phyloP scores from a whole-genome alignment of 1,140 invertebrate species.

The Drosophila orena region DNA sequence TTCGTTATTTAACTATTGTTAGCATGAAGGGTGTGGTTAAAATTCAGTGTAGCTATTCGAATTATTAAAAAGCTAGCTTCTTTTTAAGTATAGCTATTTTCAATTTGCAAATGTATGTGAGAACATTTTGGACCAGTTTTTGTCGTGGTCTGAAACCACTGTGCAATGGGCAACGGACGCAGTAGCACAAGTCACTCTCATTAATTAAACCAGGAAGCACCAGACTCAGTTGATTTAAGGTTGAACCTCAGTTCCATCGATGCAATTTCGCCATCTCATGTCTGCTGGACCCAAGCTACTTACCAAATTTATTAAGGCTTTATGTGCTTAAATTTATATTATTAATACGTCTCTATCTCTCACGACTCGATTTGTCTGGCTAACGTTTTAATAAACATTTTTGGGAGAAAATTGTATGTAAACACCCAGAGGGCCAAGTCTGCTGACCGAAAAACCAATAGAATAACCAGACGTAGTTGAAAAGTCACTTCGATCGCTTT shows the following conservation, averaged over 20 bases:
- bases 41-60: too few species aligned
- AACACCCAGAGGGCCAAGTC: neutral
- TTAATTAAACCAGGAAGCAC: slow-evolving; percentile 64
- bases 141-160: neutral
- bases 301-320: neutral
- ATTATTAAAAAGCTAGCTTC: too few species aligned
- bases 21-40: too few species aligned
- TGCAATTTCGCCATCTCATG: slow-evolving; percentile 32
- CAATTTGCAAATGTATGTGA: too few species aligned
- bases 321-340: neutral
- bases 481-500: slow-evolving; percentile 28
- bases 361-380: neutral
- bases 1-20: too few species aligned
- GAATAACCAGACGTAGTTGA: slow-evolving; percentile 2
- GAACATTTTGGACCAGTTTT: neutral
- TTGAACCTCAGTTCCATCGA: neutral
- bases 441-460: neutral
- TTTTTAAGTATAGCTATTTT: too few species aligned
- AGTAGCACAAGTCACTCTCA: slow-evolving; percentile 71
- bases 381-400: neutral
- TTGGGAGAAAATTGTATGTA: neutral
- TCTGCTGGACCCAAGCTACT: neutral
- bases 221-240: slow-evolving; percentile 38
- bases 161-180: slow-evolving; percentile 10
- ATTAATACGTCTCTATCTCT: too few species aligned